Evolutionary conservation across 2,113 vertebrate genomes (phyloP), one percentile per base, ranked within the genome.

Genomic region (Cynocephalus volans): DNA sequence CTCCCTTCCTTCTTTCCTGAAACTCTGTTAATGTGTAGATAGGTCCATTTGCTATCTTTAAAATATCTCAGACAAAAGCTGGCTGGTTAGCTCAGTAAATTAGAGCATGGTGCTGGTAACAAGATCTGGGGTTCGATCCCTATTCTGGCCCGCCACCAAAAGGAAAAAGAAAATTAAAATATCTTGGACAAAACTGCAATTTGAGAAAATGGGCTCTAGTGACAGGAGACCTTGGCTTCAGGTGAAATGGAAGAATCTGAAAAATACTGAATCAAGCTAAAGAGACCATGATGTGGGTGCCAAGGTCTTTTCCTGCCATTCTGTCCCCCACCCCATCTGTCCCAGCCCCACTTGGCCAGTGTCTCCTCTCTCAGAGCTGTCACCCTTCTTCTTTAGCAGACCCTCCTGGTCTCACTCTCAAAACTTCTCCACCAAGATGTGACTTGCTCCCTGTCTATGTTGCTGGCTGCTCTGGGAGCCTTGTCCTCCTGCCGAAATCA

Each of bases 241-340:
- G 18, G 24, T 13, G 67, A 48, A 23, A 45, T 3, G 50, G 48
- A n/a, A 28, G 50, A 8, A 4, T 21, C 41, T 60, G 58, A 24
- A 56, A 56, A 52, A 6, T 1, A 17, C 24, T 1, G 8, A 3
- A 1, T 9, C 31, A 36, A 24, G 60, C 10, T 13, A 8, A 41
- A 50, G 31, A 56, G 36, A 9, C 28, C 0, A 1, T 0, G 0
- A 54, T 2, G 65, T 0, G 3, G 1, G 18, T 1, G 2, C 3
- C 1, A 11, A 24, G 56, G 24, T 28, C 77, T 50, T 41, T 18
- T 6, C 75, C 9, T 28, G 36, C 12, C 65, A 41, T 21, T 87
- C 28, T 26, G 56, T 13, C 60, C 60, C 28, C 19, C 28, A 64
- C 60, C 48, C 72, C 77, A 14, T 54, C 3, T 7, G 8, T 4